Evolutionary conservation across 2,113 vertebrate genomes (phyloP), one percentile per base, ranked within the genome.

Genomic region (Choloepus hoffmanni): DNA sequence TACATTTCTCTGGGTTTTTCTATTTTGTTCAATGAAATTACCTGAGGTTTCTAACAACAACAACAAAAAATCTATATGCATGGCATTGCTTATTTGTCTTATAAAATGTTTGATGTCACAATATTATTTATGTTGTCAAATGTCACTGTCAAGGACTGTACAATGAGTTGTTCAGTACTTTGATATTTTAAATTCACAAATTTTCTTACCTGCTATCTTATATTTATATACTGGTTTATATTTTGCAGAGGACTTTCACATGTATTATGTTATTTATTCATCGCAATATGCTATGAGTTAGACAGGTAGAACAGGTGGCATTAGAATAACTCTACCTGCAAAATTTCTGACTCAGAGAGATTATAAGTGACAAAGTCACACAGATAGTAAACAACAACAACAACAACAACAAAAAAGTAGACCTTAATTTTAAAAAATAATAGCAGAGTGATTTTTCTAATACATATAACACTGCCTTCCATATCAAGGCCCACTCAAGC

Each of bases 351-450:
- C 24, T 83, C 45, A 21, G 18, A 8, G 53, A 77, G 18, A 5
- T 73, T 82, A 55, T 18, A 91, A 63, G 24, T 90, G 91, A 90
- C 58, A 85, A 90, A 70, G 92, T 85, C 73, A 63, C 30, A 77
- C 43, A 33, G 45, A 53, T 16, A 67, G 33, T 33, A 85, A 90
- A 77, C 67, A 50, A 36, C 36, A 36, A 36, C 36, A 36, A 36
- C 36, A 50, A 50, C 48, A 81, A 72, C 92, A 91, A 84, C 23
- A 26, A 21, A 58, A 82, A 90, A 67, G 19, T 18, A 43, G 4
- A 68, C 23, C 11, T 50, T 5, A 55, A 48, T 73, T 81, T 73
- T 70, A 72, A 53, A 50, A 60, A 9, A 24, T 23, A 67, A 23
- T 30, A 74, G 14, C 11, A 78, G 92, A 90, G 55, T 60, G 12